Evolutionary conservation across 2,888 invertebrate species (phyloP), one percentile per base, ranked within the genome.

Genomic region (Zootermopsis nevadensis): DNA sequence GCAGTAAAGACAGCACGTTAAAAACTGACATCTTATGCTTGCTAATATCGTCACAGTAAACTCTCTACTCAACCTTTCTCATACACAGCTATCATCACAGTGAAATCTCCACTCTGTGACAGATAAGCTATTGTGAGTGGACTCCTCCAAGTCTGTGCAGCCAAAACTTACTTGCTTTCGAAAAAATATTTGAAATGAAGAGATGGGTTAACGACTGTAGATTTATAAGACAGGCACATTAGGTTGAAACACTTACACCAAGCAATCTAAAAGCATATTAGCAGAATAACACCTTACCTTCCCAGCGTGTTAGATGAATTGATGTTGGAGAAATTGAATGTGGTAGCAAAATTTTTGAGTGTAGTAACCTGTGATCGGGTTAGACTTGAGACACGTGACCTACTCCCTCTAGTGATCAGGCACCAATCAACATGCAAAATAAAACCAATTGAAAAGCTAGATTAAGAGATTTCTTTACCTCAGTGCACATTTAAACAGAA

Each of bases 311-410:
- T 83, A 55, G 87, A 87, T 85, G 88, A 87, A 77, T 85, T 86
- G 84, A 86, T 89, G 89, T 90, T 88, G 87, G 90, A 89, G 89
- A 91, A 91, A 90, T 91, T 91, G 90, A 91, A 91, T 87, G 89
- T 89, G 87, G 89, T 89, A 86, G 91, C 89, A 87, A 92, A 89
- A 86, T 90, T 91, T 90, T 91, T 91, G 88, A 92, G 88, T 85
- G 91, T 90, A 86, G 91, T 89, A 86, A 91, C 92, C 89, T 92
- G 92, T 86, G 90, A 89, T 88, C 91, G 90, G 86, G 92, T 91
- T 88, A 92, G 89, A 87, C 91, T 91, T 87, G 91, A 91, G 87
- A 91, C 91, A 88, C 91, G 89, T 88, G 90, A 90, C 88, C 91
- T 90, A 89, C 89, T 89, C 87, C 90, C 90, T 77, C 85, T 85